Percentiles rank a stretch among this genome's conserved stretches.
These are phyloP conservation scores for Thumatha senex DNA, from an alignment of 2,888 invertebrate species.

Conservation along the genomic window DNA sequence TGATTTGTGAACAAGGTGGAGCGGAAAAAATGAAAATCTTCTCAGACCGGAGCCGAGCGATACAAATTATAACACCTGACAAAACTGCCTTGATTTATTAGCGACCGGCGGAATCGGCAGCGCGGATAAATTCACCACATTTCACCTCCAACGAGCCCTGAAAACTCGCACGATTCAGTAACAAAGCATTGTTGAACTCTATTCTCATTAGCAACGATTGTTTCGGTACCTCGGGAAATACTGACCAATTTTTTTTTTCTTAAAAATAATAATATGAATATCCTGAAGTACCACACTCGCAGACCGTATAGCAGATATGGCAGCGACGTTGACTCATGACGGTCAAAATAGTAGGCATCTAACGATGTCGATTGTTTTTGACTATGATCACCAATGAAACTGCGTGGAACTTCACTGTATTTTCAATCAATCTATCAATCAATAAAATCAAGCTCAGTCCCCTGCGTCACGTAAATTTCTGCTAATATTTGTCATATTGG, in stretches of 20 bases:
- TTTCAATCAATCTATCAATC: too few relatives aligned
- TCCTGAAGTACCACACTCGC: too few relatives aligned
- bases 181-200: conserved; percentile 48
- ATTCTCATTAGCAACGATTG: conserved; percentile 47
- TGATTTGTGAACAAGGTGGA: conserved; percentile 39
- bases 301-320: too few relatives aligned
- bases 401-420: too few relatives aligned
- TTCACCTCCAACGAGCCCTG: conserved; percentile 45
- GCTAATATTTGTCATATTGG: too few relatives aligned
- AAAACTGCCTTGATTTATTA: conserved; percentile 63
- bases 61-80: conserved; percentile 66
- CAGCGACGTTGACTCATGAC: too few relatives aligned
- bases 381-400: too few relatives aligned
- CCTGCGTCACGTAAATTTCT: too few relatives aligned
- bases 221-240: conserved; percentile 30
- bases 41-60: conserved; percentile 39
- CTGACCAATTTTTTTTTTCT: conserved; percentile 14
- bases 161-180: conserved; percentile 44
- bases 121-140: conserved; percentile 53
- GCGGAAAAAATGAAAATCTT: conserved; percentile 46
- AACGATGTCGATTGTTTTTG: too few relatives aligned
- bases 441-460: too few relatives aligned
- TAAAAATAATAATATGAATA: too few relatives aligned
- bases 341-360: too few relatives aligned
- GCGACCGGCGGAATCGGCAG: conserved; percentile 45